phyloP scores from a whole-genome alignment of 2,888 invertebrate species.

The Heliconius aoede region DNA sequence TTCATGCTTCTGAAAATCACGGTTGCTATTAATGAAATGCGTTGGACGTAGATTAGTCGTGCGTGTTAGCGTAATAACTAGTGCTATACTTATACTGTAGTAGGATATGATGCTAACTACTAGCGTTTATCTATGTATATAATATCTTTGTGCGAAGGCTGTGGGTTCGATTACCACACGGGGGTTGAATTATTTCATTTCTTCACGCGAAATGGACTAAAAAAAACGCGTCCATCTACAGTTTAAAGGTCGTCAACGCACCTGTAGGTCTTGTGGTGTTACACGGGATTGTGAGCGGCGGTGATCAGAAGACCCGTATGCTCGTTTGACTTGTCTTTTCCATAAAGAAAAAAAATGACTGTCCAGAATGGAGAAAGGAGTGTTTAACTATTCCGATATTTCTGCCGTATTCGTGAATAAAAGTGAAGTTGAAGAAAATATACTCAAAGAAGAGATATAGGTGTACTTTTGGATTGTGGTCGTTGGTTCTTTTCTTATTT shows the following conservation, averaged over 20 bases:
- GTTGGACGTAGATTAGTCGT: slow-evolving; percentile 36
- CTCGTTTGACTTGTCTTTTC: no score
- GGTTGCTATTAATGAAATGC: slow-evolving; percentile 40
- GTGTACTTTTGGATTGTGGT: no score
- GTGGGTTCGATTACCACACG: background rate
- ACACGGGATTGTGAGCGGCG: no score
- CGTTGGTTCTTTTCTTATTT: no score
- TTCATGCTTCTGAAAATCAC: slow-evolving; percentile 32
- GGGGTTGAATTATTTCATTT: background rate
- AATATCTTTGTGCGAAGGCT: background rate
- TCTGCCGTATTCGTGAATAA: background rate
- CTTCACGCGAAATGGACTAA: background rate
- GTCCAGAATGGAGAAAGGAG: no score
- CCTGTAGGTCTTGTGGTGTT: no score
- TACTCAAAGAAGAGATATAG: no score
- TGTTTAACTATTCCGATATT: background rate
- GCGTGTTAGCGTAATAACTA: slow-evolving; percentile 35
- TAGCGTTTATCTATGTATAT: background rate
- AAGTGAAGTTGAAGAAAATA: background rate
- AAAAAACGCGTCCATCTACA: no score
- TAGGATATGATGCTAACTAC: background rate
- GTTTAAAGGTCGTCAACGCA: no score
- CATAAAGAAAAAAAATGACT: no score
- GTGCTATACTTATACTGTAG: slow-evolving; percentile 2
- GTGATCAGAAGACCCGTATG: no score